Conservation (phyloP, 2,797 vertebrate species). For the Chiroxiphia lanceolata region DNA sequence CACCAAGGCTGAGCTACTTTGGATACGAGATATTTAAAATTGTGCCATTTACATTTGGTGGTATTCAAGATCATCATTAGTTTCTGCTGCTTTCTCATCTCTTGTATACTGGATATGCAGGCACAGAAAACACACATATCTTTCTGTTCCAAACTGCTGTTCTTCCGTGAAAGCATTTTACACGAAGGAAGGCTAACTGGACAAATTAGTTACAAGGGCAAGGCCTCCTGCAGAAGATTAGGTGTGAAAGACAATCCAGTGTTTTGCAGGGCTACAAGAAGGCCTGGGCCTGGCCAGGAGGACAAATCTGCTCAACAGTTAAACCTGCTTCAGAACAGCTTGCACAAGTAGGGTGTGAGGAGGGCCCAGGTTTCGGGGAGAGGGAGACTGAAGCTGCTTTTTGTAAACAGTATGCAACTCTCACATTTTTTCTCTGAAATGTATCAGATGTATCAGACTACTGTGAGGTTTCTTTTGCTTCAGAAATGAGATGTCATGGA, state of each 20-base stretch:
- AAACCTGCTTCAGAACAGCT: not conserved
- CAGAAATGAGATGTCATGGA: not conserved
- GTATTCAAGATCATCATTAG: not conserved
- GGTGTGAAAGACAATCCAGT: not conserved
- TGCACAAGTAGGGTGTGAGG: not conserved
- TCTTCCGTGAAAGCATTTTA: not conserved
- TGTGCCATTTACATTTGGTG: not conserved
- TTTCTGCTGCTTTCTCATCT: not conserved
- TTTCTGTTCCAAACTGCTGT: not conserved
- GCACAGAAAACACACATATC: not conserved
- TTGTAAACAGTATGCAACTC: not conserved
- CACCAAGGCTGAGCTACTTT: rapidly evolving
- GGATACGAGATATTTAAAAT: not conserved
- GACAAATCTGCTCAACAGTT: not conserved
- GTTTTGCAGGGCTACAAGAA: not conserved
- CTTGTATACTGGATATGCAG: not conserved
- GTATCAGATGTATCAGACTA: not conserved
- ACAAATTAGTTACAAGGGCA: not conserved
- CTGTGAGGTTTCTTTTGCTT: not conserved
- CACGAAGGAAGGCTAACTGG: not conserved
- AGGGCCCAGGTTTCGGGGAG: not conserved
- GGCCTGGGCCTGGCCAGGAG: not conserved
- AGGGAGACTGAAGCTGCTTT: not conserved
- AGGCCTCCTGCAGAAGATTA: not conserved
- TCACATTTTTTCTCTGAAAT: not conserved